Evolutionary conservation across 2,888 invertebrate species (phyloP).

Genomic region (Lycophotia porphyrea): DNA sequence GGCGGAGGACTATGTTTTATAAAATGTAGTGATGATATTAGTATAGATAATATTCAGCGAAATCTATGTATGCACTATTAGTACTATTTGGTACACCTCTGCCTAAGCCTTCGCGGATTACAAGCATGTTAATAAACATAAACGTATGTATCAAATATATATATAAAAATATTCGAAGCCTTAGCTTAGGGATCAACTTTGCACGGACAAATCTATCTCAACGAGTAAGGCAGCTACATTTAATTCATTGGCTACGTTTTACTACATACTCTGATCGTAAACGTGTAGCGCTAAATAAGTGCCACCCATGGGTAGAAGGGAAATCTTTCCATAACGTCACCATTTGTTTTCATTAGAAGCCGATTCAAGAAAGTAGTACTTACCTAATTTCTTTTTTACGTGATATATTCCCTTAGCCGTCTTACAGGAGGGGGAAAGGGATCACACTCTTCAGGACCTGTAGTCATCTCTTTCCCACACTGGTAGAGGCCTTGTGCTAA

Average conservation of each 20-base stretch:
- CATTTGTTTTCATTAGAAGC: slow-evolving; percentile 22
- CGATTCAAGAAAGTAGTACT: not conserved
- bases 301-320: not conserved
- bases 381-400: not conserved
- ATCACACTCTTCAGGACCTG: not conserved
- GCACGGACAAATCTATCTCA: not conserved
- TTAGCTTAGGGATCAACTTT: not conserved
- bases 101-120: not conserved
- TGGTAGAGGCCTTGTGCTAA: no score
- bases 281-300: slow-evolving; percentile 20
- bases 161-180: not conserved
- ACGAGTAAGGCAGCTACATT: not conserved
- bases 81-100: not conserved
- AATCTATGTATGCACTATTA: not conserved
- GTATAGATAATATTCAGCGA: no score
- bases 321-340: slow-evolving; percentile 23
- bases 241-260: slow-evolving; percentile 23
- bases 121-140: not conserved
- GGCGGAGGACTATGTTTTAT: no score
- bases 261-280: slow-evolving; percentile 37
- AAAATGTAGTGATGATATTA: no score
- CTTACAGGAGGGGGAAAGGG: not conserved
- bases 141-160: no score
- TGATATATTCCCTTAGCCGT: not conserved
- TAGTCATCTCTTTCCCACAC: no score